Percentiles rank a stretch among this genome's conserved stretches.
Evolutionary conservation across 2,888 invertebrate genomes (phyloP).

Genomic region (Loripinus fragilis): DNA sequence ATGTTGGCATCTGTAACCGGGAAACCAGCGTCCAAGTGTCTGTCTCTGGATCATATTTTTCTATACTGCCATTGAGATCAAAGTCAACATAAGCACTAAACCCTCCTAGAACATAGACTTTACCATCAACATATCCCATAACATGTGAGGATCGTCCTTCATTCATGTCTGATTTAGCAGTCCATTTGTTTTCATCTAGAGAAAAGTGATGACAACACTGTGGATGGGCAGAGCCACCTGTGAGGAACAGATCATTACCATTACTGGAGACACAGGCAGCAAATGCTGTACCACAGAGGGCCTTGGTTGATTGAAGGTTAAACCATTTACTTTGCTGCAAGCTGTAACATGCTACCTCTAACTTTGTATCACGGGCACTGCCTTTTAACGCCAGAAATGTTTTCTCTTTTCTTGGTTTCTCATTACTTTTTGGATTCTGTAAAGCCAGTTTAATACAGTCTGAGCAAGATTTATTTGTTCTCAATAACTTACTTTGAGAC

Average conservation of each 20-base stretch:
- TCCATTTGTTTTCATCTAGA: slow-evolving; percentile 46
- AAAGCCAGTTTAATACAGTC: slow-evolving; percentile 35
- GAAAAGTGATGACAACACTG: slow-evolving; percentile 61
- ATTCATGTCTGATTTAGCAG: slow-evolving; percentile 56
- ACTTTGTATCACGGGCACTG: slow-evolving; percentile 47
- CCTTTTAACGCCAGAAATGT: slow-evolving; percentile 53
- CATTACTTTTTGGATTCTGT: neutral
- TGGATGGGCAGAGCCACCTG: slow-evolving; percentile 67
- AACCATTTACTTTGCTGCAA: slow-evolving; percentile 65
- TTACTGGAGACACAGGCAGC: slow-evolving; percentile 61
- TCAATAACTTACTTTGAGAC: slow-evolving; percentile 21
- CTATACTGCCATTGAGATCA: slow-evolving; percentile 60
- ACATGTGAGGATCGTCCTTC: slow-evolving; percentile 65
- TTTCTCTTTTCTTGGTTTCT: slow-evolving; percentile 54
- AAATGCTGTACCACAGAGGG: slow-evolving; percentile 65
- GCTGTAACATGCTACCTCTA: slow-evolving; percentile 69
- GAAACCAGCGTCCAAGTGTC: slow-evolving; percentile 58
- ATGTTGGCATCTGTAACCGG: slow-evolving; percentile 61
- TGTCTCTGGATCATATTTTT: slow-evolving; percentile 61
- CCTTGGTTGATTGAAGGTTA: slow-evolving; percentile 52
- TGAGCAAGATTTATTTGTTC: slow-evolving; percentile 16
- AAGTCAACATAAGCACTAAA: slow-evolving; percentile 56
- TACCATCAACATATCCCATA: slow-evolving; percentile 59
- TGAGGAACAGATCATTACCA: slow-evolving; percentile 65
- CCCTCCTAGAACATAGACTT: slow-evolving; percentile 70